Evolutionary conservation across 2,797 vertebrate species (phyloP), one percentile per base, ranked within the genome.

Genomic region (Pseudopleuronectes americanus): DNA sequence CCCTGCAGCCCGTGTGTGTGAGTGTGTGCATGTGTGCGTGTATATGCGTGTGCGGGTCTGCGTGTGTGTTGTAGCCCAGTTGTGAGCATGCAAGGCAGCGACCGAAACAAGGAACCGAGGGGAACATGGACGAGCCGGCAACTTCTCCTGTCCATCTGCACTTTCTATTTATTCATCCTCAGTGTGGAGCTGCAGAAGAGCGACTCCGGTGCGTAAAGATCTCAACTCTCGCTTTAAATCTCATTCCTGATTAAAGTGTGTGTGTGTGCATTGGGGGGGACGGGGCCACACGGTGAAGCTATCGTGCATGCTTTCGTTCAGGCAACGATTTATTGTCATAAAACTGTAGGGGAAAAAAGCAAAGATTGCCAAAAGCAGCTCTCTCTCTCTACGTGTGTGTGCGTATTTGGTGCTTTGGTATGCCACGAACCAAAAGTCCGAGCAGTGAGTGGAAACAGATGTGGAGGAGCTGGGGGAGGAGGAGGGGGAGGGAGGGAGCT

Each of bases 371-470:
- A 7, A 22, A 1, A 10, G 13, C 21, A 43, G 41, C 16, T 43
- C 16, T 43, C 16, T 54, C 41, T 41, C 2, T 48, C 55, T 26
- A 21, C 59, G 33, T 61, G 71, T 21, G 55, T 14, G 41, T 3
- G 13, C 1, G 70, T 67, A 64, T 87, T 77, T 67, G 85, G 76
- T 91, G 90, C 76, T 41, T 77, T 62, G 89, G 91, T 92, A 80
- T 93, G 93, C 93, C 92, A 92, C 92, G 93, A 94, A 90, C 90
- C 89, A 93, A 88, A 89, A 91, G 90, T 92, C 92, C 90, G 87
- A 92, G 90, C 70, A 69, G 81, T 93, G 94, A 95, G 93, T 94
- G 90, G 91, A 95, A 94, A 89, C 95, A 95, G 94, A 95, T 95
- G 95, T 95, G 80, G 69, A 80, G 76, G 66, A 57, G n/a, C 43